Evolutionary conservation across 2,113 vertebrate genomes (phyloP).

Genomic region (Neogobius melanostomus): DNA sequence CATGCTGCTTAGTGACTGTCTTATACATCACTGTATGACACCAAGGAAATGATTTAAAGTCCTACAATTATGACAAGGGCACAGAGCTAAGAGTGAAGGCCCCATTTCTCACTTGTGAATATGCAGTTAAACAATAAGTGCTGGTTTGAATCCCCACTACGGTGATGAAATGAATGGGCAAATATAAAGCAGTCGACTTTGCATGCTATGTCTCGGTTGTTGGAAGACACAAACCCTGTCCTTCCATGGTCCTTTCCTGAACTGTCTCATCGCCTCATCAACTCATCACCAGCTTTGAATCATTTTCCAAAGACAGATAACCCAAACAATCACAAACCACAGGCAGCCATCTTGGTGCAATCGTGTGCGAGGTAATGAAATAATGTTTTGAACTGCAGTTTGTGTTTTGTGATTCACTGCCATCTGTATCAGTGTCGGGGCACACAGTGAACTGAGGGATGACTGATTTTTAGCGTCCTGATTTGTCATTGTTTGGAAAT

Average conservation of each 20-base stretch:
- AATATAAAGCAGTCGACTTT: too few species aligned
- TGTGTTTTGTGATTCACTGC: neutral
- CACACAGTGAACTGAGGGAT: neutral
- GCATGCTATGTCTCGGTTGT: too few species aligned
- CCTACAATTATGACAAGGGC: neutral
- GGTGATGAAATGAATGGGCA: too few species aligned
- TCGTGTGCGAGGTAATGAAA: neutral
- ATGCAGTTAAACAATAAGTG: too few species aligned
- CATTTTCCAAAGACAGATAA: neutral
- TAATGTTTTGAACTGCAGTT: neutral
- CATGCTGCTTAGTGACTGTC: neutral
- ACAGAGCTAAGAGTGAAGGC: neutral
- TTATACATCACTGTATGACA: neutral
- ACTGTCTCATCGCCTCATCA: too few species aligned
- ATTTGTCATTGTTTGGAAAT: conserved; percentile 4
- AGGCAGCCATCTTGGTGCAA: too few species aligned
- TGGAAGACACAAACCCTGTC: too few species aligned
- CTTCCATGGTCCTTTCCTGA: too few species aligned
- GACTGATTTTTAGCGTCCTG: neutral
- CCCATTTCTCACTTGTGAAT: too few species aligned
- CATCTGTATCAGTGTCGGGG: neutral
- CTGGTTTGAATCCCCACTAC: too few species aligned
- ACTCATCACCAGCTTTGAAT: too few species aligned
- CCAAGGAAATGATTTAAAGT: neutral
- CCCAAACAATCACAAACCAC: neutral